Percentiles rank a stretch among this genome's conserved stretches.
These are phyloP conservation scores for Chiridota heheva DNA, from an alignment of 35 echinoderm and acorn worm species.

Conservation along the genomic window DNA sequence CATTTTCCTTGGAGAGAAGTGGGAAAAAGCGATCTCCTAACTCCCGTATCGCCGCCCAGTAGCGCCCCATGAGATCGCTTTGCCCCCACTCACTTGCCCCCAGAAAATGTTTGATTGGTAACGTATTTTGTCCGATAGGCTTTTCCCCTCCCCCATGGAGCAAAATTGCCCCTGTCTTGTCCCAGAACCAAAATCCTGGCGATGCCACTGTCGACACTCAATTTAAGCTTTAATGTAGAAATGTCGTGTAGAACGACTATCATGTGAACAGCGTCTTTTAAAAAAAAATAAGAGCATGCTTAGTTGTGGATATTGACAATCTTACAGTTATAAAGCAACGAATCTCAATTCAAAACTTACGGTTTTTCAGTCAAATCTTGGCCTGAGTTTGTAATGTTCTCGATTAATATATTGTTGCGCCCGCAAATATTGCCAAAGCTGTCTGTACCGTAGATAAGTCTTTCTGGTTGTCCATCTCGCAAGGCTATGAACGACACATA, in stretches of 20 bases:
- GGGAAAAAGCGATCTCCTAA: too few species aligned
- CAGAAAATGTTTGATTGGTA: too few species aligned
- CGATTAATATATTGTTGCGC: conserved; percentile 55
- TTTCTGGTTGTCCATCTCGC: conserved; percentile 76
- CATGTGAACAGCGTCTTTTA: neutral
- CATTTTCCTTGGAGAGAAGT: too few species aligned
- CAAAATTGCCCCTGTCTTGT: too few species aligned
- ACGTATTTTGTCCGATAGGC: too few species aligned
- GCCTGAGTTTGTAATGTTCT: conserved; percentile 69
- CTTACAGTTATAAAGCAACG: too few species aligned
- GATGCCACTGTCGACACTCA: too few species aligned
- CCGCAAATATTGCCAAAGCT: conserved; percentile 95
- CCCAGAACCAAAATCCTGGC: too few species aligned
- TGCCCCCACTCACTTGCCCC: too few species aligned
- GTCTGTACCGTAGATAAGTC: conserved; percentile 80
- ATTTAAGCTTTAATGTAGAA: conserved; percentile 1
- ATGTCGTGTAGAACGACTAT: neutral
- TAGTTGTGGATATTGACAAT: neutral
- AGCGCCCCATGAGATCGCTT: too few species aligned
- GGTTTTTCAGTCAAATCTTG: conserved; percentile 70
- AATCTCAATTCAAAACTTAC: conserved; percentile 40
- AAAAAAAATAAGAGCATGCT: neutral
- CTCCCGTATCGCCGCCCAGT: too few species aligned
- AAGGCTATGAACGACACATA: conserved; percentile 78
- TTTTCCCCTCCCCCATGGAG: too few species aligned